Base-by-base conservation (phyloP, 2,797 vertebrate species). In the Lindbergichthys nudifrons region DNA sequence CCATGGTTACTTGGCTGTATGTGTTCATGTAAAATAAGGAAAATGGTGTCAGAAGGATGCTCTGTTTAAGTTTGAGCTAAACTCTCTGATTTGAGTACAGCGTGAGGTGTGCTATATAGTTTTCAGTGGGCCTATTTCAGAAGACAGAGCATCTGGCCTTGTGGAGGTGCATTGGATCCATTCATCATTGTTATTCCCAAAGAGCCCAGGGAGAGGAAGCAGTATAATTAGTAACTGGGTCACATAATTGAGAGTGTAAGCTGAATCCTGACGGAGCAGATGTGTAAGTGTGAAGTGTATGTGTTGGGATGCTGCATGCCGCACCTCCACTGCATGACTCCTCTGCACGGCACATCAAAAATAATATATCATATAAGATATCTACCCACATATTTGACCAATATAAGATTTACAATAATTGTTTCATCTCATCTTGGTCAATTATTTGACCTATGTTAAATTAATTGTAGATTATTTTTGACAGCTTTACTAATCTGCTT, bases 401-500 rank as follows among this genome's bases (percentile, higher is more conserved):
- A 59, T n/a, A 53, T 11, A 52, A 65, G 21, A 30, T 26, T 16
- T 14, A 3, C n/a, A 13, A 54, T 6, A 11, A 19, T 1, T 6
- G 2, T 36, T 6, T 36, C 32, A 36, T 65, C 21, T 47, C 45
- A 19, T 54, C 48, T 70, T 51, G 68, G 72, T 82, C 42, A 42
- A 51, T 45, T 83, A 42, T 82, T 75, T 77, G 70, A 74, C 26
- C 26, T 58, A 56, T 74, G 5, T 76, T 67, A 48, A 36, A 81
- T 51, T 41, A 77, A 50, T 84, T 78, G 46, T 23, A 47, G 69
- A 73, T 88, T 80, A 5, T 61, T 82, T 82, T 13, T 82, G 68
- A 88, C 71, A 63, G 83, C 84, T 84, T 81, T 80, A 94, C 92
- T 95, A 95, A 95, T 86, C 81, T 88, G 82, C 82, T 89, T 85